Percentiles rank a stretch among this genome's conserved stretches.
These are phyloP conservation scores for Acipenser oxyrinchus DNA, from an alignment of 2,797 vertebrate genomes.

Conservation along the genomic window DNA sequence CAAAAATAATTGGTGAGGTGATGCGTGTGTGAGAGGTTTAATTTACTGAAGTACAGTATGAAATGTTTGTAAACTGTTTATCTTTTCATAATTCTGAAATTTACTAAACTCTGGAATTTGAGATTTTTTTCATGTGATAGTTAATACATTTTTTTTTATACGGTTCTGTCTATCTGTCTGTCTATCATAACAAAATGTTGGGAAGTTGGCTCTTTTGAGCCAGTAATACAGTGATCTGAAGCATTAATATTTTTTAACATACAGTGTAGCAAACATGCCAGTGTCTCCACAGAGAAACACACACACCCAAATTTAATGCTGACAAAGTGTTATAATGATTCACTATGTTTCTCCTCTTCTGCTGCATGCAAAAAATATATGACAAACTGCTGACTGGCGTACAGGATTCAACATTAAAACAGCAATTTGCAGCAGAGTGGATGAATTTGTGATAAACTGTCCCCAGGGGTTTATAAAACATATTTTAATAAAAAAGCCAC, in stretches of 20 bases:
- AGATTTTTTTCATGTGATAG: too few species aligned
- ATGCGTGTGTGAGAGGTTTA: too few species aligned
- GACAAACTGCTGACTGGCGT: slow-evolving; percentile 46
- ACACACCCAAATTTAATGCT: slow-evolving; percentile 36
- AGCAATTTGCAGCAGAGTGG: slow-evolving; percentile 58
- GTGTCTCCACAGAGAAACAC: slow-evolving; percentile 36
- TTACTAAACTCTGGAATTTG: too few species aligned
- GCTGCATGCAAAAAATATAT: slow-evolving; percentile 22
- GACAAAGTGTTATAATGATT: slow-evolving; percentile 42
- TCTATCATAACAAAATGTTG: too few species aligned
- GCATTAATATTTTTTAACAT: slow-evolving; percentile 42
- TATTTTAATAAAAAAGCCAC: slow-evolving; percentile 59
- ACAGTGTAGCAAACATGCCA: slow-evolving; percentile 33
- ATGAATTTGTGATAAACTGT: slow-evolving; percentile 80
- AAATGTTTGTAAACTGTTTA: too few species aligned
- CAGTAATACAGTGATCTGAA: too few species aligned
- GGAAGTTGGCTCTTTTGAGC: too few species aligned
- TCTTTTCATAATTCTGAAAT: too few species aligned
- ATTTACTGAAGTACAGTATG: too few species aligned
- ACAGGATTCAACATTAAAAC: slow-evolving; percentile 52
- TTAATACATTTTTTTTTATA: too few species aligned
- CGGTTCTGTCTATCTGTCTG: too few species aligned
- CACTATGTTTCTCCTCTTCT: slow-evolving; percentile 28
- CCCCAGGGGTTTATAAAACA: slow-evolving; percentile 71
- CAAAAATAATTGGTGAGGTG: too few species aligned